Base-by-base conservation (phyloP, 2,797 vertebrate genomes). In the Aplochiton taeniatus region DNA sequence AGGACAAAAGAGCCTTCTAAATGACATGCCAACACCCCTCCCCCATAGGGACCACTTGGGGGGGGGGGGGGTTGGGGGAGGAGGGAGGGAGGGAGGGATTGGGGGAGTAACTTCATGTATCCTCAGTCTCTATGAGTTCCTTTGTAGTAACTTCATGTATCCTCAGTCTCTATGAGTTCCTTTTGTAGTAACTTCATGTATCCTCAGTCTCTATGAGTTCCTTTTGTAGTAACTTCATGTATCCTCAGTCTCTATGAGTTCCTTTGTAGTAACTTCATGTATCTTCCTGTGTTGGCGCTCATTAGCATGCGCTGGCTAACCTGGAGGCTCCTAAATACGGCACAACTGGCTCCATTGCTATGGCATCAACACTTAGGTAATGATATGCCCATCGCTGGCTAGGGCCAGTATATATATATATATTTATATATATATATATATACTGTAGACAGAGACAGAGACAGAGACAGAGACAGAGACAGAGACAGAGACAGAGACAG, bases 361-460 rank as follows among this genome's bases (percentile, higher is more conserved):
- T 86, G 83, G 81, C 81, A 84, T 85, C 85, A 78, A 78, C 83
- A 88, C 86, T 90, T 85, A 80, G 74, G 75, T 90, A 91, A 91
- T 90, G 86, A 88, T 85, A 89, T 88, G 81, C 80, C 79, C 80
- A 79, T 81, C 55, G 76, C 82, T 85, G 87, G 86, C 61, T 51
- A 79, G 82, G 72, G 77, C 76, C n/a, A n/a, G n/a, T n/a, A n/a
- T n/a, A n/a, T n/a, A n/a, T n/a, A n/a, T n/a, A n/a, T n/a, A n/a
- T n/a, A n/a, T n/a, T n/a, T n/a, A n/a, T n/a, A n/a, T n/a, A n/a
- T n/a, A n/a, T n/a, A n/a, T n/a, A n/a, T n/a, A n/a, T n/a, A n/a
- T n/a, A n/a, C n/a, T n/a, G n/a, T 16, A 44, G 49, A 44, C 13
- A 11, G 53, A 16, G 63, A 17, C 4, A 20, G 50, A 18, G 42